Base-by-base conservation (phyloP, 2,888 invertebrate species). In the Napeogenes inachia region DNA sequence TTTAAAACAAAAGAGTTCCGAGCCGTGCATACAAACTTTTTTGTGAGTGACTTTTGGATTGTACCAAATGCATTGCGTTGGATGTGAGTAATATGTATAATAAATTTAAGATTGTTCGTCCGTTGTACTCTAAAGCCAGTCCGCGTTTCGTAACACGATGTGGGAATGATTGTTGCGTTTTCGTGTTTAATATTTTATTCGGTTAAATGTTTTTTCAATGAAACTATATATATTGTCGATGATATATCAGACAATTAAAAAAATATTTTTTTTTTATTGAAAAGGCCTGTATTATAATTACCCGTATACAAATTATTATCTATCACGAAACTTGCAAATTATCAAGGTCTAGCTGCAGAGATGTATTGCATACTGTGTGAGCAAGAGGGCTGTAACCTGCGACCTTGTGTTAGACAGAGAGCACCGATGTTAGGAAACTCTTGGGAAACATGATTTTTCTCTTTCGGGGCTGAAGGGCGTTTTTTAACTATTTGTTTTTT, bases 281-380 rank as follows among this genome's bases (percentile, higher is more conserved):
- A 75, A 79, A 80, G 71, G 73, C 79, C 81, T 76, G 83, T 79
- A 86, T 86, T 81, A 79, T 82, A 84, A 81, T 77, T 71, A 82
- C 87, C 88, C 85, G 85, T 85, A 89, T 85, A 84, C 79, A 81
- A 86, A 88, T 87, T 88, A 88, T 88, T 87, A 87, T 86, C 88
- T 87, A 87, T 84, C 87, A 86, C 89, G 89, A 90, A 90, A 88
- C 86, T 87, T 87, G 88, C 88, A 87, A 83, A 85, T 81, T 85
- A 88, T 85, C 90, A 90, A 89, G 90, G 90, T 86, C 86, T 77
- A 80, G 84, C 87, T 89, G 89, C 89, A 90, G 87, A 89, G 87
- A 88, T 88, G 79, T 83, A 79, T 87, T 88, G 88, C 89, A 89
- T 84, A 85, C 82, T 77, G 88, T 84, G 87, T 72, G 87, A 89